Evolutionary conservation across 1,140 invertebrate genomes (phyloP).

Genomic region (Sitobion miscanthi): DNA sequence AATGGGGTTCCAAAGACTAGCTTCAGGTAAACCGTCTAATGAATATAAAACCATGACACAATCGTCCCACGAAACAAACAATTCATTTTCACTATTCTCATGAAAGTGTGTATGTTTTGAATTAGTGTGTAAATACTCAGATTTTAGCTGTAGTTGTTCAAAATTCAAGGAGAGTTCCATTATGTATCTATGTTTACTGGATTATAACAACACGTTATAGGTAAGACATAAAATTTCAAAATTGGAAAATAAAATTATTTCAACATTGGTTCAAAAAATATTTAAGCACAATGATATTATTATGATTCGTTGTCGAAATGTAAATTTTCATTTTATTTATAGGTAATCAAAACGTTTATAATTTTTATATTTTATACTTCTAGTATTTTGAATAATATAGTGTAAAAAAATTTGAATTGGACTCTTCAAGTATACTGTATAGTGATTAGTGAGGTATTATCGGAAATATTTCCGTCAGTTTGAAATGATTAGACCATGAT

Average conservation of each 20-base stretch:
- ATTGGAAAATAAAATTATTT: not conserved
- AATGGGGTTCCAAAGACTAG: constrained; percentile 6
- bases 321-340: not conserved
- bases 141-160: constrained; percentile 30
- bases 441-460: no score
- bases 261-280: not conserved
- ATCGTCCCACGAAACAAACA: constrained; percentile 24
- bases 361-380: not conserved
- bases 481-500: no score
- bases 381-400: not conserved
- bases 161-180: constrained; percentile 11
- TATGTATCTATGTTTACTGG: not conserved
- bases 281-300: not conserved
- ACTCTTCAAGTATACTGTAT: not conserved
- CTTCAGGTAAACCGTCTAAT: not conserved
- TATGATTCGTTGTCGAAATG: not conserved
- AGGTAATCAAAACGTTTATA: not conserved
- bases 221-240: not conserved
- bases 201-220: not conserved
- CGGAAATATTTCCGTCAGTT: no score
- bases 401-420: not conserved
- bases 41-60: constrained; percentile 24
- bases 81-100: not conserved
- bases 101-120: constrained; percentile 29
- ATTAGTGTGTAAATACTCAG: constrained; percentile 37